A percentile compares a stretch with the other conserved stretches of the same genome.
Conservation (phyloP, 2,888 invertebrate species). For the Cecidostiba fungosa region DNA sequence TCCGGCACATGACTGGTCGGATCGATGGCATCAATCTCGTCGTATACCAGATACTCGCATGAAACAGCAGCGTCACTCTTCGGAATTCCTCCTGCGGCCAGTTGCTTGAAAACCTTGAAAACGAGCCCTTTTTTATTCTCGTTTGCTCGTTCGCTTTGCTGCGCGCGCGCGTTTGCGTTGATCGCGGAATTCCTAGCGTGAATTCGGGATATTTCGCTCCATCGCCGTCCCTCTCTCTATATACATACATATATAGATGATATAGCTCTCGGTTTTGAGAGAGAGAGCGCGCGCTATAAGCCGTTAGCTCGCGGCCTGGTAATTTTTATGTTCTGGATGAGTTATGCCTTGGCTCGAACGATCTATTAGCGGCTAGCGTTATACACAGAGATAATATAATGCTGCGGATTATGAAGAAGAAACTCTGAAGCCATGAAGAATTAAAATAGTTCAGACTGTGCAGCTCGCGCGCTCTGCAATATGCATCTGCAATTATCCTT, state of each 20-base stretch:
- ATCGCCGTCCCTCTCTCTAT: background rate
- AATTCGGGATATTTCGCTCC: conserved; percentile 42
- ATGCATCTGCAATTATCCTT: conserved; percentile 21
- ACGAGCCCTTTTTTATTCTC: conserved; percentile 50
- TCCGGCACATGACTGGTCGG: conserved; percentile 18
- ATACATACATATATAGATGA: background rate
- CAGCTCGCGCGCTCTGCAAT: background rate
- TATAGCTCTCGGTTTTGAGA: background rate
- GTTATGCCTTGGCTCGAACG: conserved; percentile 55
- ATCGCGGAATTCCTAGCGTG: conserved; percentile 49
- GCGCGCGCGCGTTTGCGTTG: conserved; percentile 16
- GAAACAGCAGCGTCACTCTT: conserved; percentile 59
- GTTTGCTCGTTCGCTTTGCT: conserved; percentile 12
- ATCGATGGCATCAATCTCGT: conserved; percentile 43
- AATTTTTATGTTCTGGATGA: conserved; percentile 59
- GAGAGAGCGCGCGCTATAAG: conserved; percentile 19
- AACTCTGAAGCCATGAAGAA: conserved; percentile 25
- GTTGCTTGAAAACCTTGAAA: conserved; percentile 56
- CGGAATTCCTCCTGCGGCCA: conserved; percentile 34
- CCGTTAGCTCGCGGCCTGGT: conserved; percentile 58
- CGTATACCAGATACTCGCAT: background rate
- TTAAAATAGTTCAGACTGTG: conserved; percentile 32
- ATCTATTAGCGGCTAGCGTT: conserved; percentile 56
- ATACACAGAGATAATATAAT: conserved; percentile 32
- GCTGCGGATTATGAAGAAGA: conserved; percentile 39